Percentiles rank a stretch among this genome's conserved stretches.
These are phyloP conservation scores for Osmoderma eremita DNA, from an alignment of 2,888 invertebrate species.

Conservation along the genomic window DNA sequence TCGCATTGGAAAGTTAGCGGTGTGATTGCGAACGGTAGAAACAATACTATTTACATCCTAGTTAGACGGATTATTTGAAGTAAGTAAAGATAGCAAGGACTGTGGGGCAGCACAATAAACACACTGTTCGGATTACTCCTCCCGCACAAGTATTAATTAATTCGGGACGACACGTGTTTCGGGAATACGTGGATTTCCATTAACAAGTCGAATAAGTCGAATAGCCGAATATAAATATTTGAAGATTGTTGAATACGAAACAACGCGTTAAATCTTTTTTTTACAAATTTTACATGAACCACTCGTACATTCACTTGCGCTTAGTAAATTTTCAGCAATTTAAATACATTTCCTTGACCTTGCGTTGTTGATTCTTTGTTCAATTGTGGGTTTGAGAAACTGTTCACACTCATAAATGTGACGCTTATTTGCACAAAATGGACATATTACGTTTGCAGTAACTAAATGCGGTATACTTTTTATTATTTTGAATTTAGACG, in stretches of 20 bases:
- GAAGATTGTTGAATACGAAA: background rate
- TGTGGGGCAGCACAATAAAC: too few species aligned
- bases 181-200: too few species aligned
- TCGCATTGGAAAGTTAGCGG: background rate
- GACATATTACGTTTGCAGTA: background rate
- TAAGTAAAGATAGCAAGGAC: too few species aligned
- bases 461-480: too few species aligned
- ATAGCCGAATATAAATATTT: too few species aligned
- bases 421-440: background rate
- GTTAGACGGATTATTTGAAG: background rate
- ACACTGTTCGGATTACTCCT: too few species aligned
- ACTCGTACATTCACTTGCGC: too few species aligned
- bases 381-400: background rate
- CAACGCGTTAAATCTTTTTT: background rate
- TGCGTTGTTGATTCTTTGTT: background rate
- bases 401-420: background rate
- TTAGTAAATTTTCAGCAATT: background rate
- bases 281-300: background rate
- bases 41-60: background rate
- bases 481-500: too few species aligned
- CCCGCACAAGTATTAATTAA: too few species aligned
- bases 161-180: too few species aligned
- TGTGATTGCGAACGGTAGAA: background rate
- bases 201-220: too few species aligned
- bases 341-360: background rate